Conservation (phyloP, 2,888 invertebrate species). For the Diogma glabrata region DNA sequence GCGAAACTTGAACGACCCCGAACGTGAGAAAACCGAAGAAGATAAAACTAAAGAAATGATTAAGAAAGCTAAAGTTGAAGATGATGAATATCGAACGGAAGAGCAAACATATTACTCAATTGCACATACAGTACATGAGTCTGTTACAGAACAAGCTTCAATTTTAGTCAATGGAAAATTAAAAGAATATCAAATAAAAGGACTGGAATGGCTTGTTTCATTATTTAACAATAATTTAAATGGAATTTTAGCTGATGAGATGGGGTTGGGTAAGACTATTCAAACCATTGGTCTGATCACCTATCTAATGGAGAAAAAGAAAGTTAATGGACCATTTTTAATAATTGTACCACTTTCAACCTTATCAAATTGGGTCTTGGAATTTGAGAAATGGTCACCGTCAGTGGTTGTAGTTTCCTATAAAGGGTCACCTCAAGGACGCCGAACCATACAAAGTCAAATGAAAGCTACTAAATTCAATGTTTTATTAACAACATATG, state of each 20-base stretch:
- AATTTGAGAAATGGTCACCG: conserved; percentile 99
- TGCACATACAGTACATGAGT: conserved; percentile 93
- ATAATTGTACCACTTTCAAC: conserved; percentile 98
- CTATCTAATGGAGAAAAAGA: conserved; percentile 96
- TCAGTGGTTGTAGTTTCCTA: conserved; percentile 81
- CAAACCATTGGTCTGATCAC: conserved; percentile 96
- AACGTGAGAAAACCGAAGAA: conserved; percentile 45
- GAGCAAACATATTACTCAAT: conserved; percentile 96
- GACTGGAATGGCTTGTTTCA: conserved; percentile 97
- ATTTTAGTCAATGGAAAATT: conserved; percentile 89
- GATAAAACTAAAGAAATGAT: conserved; percentile 62
- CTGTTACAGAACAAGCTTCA: conserved; percentile 83
- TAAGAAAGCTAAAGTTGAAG: conserved; percentile 80
- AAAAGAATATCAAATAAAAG: conserved; percentile 96
- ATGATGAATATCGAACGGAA: conserved; percentile 93
- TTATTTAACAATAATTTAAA: conserved; percentile 97
- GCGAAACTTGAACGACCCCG: conserved; percentile 33
- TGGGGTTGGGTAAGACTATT: conserved; percentile 97
- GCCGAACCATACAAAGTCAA: conserved; percentile 72
- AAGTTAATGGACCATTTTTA: conserved; percentile 93
- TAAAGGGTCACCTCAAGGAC: conserved; percentile 87
- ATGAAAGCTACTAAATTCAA: conserved; percentile 93
- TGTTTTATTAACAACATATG: conserved; percentile 95
- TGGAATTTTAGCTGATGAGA: conserved; percentile 98
- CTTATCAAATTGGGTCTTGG: conserved; percentile 95